Evolutionary conservation across 1,140 invertebrate genomes (phyloP).

Genomic region (Scaptomyza pallida): DNA sequence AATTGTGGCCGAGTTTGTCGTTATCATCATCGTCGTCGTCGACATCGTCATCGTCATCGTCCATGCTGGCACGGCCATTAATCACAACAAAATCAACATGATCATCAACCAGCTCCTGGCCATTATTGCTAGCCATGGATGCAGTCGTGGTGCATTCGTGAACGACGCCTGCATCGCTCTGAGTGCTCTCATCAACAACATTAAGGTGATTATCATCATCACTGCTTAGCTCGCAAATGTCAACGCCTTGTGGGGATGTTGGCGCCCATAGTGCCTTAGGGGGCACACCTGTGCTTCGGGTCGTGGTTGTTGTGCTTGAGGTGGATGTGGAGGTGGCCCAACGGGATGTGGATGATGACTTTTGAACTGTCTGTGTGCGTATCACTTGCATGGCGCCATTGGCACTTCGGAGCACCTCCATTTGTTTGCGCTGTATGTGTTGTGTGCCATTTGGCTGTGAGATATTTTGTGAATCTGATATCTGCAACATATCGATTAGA

Average conservation of each 20-base stretch:
- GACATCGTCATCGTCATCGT: constrained; percentile 39
- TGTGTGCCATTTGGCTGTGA: constrained; percentile 84
- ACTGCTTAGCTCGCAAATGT: constrained; percentile 73
- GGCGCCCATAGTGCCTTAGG: constrained; percentile 30
- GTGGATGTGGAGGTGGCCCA: constrained; percentile 76
- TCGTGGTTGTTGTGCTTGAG: constrained; percentile 54
- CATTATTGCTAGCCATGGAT: constrained; percentile 34
- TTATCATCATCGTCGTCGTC: constrained; percentile 55
- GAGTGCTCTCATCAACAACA: constrained; percentile 28
- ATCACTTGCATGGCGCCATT: constrained; percentile 85
- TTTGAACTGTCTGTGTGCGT: constrained; percentile 85
- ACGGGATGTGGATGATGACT: constrained; percentile 84
- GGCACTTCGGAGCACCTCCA: constrained; percentile 85
- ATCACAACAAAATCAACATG: constrained; percentile 80
- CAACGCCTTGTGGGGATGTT: constrained; percentile 55
- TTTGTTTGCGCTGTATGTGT: constrained; percentile 85
- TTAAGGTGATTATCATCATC: constrained; percentile 25
- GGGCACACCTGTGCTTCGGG: constrained; percentile 32
- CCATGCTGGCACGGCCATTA: constrained; percentile 60
- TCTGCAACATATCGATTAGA: constrained; percentile 54
- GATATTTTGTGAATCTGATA: constrained; percentile 84
- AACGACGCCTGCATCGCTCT: constrained; percentile 60
- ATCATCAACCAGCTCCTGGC: constrained; percentile 75
- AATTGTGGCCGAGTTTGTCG: constrained; percentile 72
- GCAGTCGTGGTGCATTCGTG: constrained; percentile 29